These are phyloP conservation scores for Danionella dracula DNA, from an alignment of 2,797 vertebrate species.

Conservation along the genomic window DNA sequence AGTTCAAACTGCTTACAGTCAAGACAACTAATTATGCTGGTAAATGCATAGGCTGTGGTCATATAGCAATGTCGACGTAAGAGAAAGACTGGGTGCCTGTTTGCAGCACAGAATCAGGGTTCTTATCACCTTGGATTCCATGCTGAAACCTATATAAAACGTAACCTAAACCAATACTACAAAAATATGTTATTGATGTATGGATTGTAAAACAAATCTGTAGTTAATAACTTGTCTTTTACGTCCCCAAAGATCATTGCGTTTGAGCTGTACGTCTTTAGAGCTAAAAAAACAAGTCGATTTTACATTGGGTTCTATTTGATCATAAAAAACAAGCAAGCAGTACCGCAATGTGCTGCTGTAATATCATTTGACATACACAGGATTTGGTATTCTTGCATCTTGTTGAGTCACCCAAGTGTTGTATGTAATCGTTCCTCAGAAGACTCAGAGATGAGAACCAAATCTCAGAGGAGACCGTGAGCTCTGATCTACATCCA, in stretches of 20 bases:
- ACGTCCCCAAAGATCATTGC: neutral
- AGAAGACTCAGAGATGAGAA: conserved; percentile 11
- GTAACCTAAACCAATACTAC: too few species aligned
- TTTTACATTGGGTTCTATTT: too few species aligned
- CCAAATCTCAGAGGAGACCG: conserved; percentile 32
- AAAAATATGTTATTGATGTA: too few species aligned
- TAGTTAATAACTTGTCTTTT: neutral
- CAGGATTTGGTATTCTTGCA: conserved; percentile 37
- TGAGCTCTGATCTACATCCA: conserved; percentile 35
- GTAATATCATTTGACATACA: conserved; percentile 3
- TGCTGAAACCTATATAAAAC: too few species aligned
- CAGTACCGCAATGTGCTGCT: conserved; percentile 4
- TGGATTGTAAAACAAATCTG: neutral
- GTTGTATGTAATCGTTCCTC: conserved; percentile 19
- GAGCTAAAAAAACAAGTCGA: too few species aligned
- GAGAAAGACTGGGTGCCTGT: too few species aligned
- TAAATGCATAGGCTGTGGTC: too few species aligned
- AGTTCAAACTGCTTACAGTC: neutral
- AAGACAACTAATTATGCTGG: too few species aligned
- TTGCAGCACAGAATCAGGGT: too few species aligned
- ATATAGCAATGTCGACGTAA: too few species aligned
- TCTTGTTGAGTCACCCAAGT: conserved; percentile 48
- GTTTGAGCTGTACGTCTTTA: neutral
- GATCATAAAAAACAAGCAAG: too few species aligned
- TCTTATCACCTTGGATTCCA: too few species aligned